Conservation (phyloP, 2,888 invertebrate genomes). For the Metacarcinus magister region DNA sequence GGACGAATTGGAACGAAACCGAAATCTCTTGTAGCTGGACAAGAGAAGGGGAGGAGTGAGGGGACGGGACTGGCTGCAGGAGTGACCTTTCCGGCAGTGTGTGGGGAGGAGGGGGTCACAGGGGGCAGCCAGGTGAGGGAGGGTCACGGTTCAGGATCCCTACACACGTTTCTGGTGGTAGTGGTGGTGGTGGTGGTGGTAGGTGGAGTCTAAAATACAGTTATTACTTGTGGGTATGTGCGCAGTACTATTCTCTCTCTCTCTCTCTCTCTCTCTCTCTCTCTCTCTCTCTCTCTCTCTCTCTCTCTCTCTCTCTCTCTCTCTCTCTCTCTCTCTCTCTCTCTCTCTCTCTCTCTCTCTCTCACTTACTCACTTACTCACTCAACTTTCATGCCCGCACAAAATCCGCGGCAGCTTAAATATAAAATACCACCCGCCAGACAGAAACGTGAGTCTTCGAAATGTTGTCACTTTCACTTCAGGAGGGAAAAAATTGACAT, state of each 20-base stretch:
- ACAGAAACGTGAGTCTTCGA: constrained; percentile 26
- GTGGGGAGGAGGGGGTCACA: background rate
- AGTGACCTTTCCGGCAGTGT: background rate
- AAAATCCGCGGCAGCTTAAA: background rate
- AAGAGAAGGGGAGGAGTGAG: background rate
- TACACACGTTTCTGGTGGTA: background rate
- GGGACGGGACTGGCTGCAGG: background rate
- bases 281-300: constrained; percentile 20
- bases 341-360: constrained; percentile 48
- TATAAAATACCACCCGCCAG: background rate
- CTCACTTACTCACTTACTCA: background rate
- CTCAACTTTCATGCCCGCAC: background rate
- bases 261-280: constrained; percentile 26
- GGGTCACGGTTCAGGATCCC: background rate
- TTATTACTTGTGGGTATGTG: background rate
- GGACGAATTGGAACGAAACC: background rate
- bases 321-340: too few species aligned
- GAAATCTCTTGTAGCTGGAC: background rate
- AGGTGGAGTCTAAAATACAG: background rate
- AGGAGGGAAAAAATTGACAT: background rate
- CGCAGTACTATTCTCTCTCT: constrained; percentile 4
- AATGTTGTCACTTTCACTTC: constrained; percentile 15
- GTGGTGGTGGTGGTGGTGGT: background rate
- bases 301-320: too few species aligned
- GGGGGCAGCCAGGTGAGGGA: background rate